These are phyloP conservation scores for Idaea biselata DNA, from an alignment of 2,888 invertebrate genomes.

Conservation along the genomic window DNA sequence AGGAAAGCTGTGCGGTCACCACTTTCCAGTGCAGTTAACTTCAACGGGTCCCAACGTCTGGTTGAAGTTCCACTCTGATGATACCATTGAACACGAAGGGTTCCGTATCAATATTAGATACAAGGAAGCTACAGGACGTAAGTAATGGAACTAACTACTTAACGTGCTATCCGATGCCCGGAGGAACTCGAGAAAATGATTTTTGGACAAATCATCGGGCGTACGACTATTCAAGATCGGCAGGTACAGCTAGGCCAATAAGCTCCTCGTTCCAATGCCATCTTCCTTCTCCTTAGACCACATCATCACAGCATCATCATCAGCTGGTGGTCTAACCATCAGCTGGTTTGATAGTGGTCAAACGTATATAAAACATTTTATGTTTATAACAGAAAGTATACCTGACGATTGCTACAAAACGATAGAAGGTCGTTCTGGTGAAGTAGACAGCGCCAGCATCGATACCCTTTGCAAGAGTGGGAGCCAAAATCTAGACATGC, in stretches of 20 bases:
- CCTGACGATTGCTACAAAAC: conserved; percentile 33
- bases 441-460: conserved; percentile 24
- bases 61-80: conserved; percentile 60
- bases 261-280: too few species aligned
- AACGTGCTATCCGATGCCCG: too few species aligned
- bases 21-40: conserved; percentile 57
- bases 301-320: too few species aligned
- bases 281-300: too few species aligned
- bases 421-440: conserved; percentile 20
- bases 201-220: too few species aligned
- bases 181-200: too few species aligned
- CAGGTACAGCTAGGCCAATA: too few species aligned
- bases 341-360: background rate
- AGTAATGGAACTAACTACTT: too few species aligned
- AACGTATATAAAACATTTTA: background rate
- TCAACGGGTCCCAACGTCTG: conserved; percentile 63
- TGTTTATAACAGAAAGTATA: conserved; percentile 32
- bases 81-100: conserved; percentile 71
- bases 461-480: conserved; percentile 18
- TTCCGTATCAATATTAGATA: conserved; percentile 62
- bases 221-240: too few species aligned
- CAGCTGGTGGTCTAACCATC: too few species aligned
- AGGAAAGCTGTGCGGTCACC: conserved; percentile 57
- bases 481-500: conserved; percentile 31
- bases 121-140: conserved; percentile 32